Conservation (phyloP, 2,797 vertebrate species). For the Sardinella longiceps region DNA sequence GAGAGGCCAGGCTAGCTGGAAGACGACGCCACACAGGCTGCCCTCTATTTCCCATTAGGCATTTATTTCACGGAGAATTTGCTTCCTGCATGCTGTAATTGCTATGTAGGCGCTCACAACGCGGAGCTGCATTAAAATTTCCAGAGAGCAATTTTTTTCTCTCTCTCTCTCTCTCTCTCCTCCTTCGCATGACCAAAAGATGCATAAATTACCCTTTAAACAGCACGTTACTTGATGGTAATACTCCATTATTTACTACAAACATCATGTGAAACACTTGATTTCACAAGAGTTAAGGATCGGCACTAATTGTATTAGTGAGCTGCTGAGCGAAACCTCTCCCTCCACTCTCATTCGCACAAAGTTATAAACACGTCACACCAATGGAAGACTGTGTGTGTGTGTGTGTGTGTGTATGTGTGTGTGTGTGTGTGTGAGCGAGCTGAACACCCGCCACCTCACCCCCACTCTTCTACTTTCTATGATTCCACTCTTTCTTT, state of each 20-base stretch:
- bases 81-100: constrained; percentile 80
- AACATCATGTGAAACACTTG: constrained; percentile 61
- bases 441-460: background rate
- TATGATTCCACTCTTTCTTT: background rate
- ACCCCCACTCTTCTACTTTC: constrained; percentile 18
- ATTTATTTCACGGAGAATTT: constrained; percentile 84
- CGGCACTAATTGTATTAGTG: constrained; percentile 67
- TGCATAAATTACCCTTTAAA: constrained; percentile 79
- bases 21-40: constrained; percentile 66
- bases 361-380: constrained; percentile 33
- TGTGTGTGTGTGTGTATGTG: background rate
- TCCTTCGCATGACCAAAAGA: constrained; percentile 68
- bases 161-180: constrained; percentile 52
- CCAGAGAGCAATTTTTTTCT: constrained; percentile 69
- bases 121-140: constrained; percentile 72
- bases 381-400: background rate
- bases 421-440: background rate
- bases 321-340: constrained; percentile 40
- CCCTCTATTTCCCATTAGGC: constrained; percentile 78
- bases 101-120: constrained; percentile 77
- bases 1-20: constrained; percentile 65
- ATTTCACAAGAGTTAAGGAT: constrained; percentile 60
- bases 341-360: constrained; percentile 39
- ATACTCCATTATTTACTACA: constrained; percentile 72
- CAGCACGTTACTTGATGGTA: constrained; percentile 71